Conservation (phyloP, 2,113 vertebrate genomes). For the Vimba vimba region DNA sequence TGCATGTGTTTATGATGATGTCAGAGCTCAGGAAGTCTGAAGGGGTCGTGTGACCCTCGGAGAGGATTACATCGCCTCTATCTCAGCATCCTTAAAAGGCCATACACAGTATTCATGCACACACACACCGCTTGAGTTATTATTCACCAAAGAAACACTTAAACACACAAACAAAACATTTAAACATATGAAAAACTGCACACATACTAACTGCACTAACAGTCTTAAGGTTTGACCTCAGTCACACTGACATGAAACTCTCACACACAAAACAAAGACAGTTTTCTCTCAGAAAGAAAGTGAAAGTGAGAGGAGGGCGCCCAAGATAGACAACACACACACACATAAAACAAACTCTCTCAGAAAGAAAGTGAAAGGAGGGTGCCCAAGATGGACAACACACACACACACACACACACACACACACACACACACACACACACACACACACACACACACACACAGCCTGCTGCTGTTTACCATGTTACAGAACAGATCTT, state of each 20-base stretch:
- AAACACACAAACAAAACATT: not conserved
- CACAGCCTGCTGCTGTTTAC: not conserved
- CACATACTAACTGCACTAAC: not conserved
- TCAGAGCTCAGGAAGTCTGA: constrained; percentile 63
- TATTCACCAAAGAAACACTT: not conserved
- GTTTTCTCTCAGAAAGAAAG: not conserved
- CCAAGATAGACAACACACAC: not conserved
- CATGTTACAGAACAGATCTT: not conserved
- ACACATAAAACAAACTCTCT: not conserved
- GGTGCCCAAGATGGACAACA: not conserved
- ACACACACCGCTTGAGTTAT: not conserved
- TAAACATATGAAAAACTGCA: not conserved
- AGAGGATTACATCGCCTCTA: constrained; percentile 61
- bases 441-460: not conserved
- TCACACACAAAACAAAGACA: not conserved
- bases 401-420: too few relatives aligned
- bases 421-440: too few relatives aligned
- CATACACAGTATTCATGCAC: constrained; percentile 34
- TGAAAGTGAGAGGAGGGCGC: not conserved
- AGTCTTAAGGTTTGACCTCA: not conserved
- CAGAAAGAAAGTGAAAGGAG: constrained; percentile 14
- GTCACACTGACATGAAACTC: constrained; percentile 16
- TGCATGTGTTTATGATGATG: constrained; percentile 58
- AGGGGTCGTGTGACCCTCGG: constrained; percentile 60
- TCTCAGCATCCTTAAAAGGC: constrained; percentile 62